A percentile compares a stretch with the other conserved stretches of the same genome.
Evolutionary conservation across 2,113 vertebrate species (phyloP).

Genomic region (Ailuropoda melanoleuca): DNA sequence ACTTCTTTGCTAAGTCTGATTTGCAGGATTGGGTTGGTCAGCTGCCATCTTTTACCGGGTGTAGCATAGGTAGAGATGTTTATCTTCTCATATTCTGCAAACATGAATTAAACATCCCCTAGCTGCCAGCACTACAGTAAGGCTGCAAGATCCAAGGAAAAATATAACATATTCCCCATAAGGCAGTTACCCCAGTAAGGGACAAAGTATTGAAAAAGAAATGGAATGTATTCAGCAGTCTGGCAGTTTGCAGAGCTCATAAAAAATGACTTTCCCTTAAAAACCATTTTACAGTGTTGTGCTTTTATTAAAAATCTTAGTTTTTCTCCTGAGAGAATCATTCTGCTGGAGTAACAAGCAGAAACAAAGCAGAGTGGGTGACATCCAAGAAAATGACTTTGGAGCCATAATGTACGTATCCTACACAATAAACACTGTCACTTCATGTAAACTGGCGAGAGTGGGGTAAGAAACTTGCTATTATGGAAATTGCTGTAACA

Average conservation of each 20-base stretch:
- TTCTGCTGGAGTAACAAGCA: conserved; percentile 60
- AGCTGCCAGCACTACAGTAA: not conserved
- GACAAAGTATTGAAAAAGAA: conserved; percentile 34
- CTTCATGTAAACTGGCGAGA: conserved; percentile 69
- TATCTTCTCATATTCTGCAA: not conserved
- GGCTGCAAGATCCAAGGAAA: not conserved
- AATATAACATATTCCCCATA: not conserved
- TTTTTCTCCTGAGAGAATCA: conserved; percentile 68
- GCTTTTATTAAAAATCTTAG: conserved; percentile 74
- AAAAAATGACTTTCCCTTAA: conserved; percentile 68
- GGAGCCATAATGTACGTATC: conserved; percentile 44
- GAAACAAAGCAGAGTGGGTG: conserved; percentile 64
- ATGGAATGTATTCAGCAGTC: not conserved
- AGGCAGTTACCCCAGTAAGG: not conserved
- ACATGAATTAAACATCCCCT: not conserved
- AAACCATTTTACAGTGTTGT: conserved; percentile 53
- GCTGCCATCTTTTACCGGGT: not conserved
- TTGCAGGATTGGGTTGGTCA: not conserved
- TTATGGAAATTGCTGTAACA: conserved; percentile 75
- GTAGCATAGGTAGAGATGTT: not conserved
- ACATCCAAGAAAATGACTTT: conserved; percentile 69
- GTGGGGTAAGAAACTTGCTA: conserved; percentile 68
- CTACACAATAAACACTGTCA: conserved; percentile 70
- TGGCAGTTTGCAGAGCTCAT: conserved; percentile 54
- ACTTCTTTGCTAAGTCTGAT: not conserved